Base-by-base conservation (phyloP, 1,140 invertebrate species). In the Aphidius ervi region DNA sequence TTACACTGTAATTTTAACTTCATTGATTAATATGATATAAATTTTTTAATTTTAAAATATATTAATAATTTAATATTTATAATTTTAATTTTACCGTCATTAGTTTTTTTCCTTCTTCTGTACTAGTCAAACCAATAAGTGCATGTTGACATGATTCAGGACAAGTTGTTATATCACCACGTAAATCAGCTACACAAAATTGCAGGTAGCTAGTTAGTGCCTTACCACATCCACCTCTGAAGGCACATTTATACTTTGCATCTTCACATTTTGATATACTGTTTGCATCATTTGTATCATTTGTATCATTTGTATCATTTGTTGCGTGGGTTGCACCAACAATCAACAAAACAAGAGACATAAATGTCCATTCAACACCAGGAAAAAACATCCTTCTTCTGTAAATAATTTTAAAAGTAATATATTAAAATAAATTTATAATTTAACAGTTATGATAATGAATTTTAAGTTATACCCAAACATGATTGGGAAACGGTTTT, bases 51-150 rank as follows among this genome's bases (percentile, higher is more conserved):
- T 39, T 46, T 43, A 1, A 6, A 50, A 53, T 10, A 45, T 31
- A 60, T 23, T 20, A 5, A 48, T 8, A 4, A 5, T 37, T 41
- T 5, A 8, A 5, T 5, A 42, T n/a, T 45, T 45, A 50, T 9
- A 41, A 9, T 40, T 39, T 50, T 8, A 31, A 64, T 80, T 83
- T 83, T 71, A 88, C 87, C 45, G 78, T 83, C 83, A 88, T 88
- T 10, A 93, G 81, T 56, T 85, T 82, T 67, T 88, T 86, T 16
- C 91, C 91, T 74, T 91, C 87, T 45, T 89, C 87, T 0, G 90
- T 91, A 41, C 88, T 90, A 0, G 86, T 89, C 16, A 92, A 80
- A 0, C 88, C 88, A 48, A 92, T 89, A 7, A 92, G 81, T 1
- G 90, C 87, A 70, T 88, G 83, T 62, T 87, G 84, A 72, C 90